Evolutionary conservation across 2,113 vertebrate genomes (phyloP).

Genomic region (Ifrita kowaldi): DNA sequence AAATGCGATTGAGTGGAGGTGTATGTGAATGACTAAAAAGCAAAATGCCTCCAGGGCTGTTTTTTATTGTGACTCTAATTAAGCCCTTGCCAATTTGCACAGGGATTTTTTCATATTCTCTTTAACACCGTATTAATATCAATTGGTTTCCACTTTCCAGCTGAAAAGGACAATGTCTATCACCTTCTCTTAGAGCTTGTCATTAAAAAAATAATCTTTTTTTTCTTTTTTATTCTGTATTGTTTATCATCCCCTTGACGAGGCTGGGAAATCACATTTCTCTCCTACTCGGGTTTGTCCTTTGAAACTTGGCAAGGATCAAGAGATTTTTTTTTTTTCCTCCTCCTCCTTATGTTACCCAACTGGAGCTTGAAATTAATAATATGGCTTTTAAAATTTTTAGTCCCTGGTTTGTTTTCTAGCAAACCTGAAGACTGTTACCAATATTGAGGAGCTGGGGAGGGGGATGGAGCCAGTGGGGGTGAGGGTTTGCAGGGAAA

Average conservation of each 20-base stretch:
- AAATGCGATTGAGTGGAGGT: background rate
- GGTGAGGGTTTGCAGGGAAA: background rate
- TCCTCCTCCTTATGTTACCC: conserved; percentile 53
- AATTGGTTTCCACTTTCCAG: conserved; percentile 42
- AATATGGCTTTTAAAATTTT: background rate
- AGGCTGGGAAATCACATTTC: conserved; percentile 51
- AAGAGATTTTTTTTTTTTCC: background rate
- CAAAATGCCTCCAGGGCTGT: conserved; percentile 63
- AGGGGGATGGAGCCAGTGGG: background rate
- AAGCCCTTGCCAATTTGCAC: conserved; percentile 74
- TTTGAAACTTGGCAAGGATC: conserved; percentile 55
- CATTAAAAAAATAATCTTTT: background rate
- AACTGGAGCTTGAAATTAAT: conserved; percentile 26
- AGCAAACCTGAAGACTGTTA: conserved; percentile 19
- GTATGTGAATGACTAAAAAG: conserved; percentile 53
- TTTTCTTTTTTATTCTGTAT: background rate
- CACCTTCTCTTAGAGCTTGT: conserved; percentile 27
- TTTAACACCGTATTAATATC: conserved; percentile 58
- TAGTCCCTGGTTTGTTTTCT: conserved; percentile 36
- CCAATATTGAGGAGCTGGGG: background rate
- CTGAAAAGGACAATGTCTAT: conserved; percentile 60
- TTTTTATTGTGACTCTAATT: conserved; percentile 67
- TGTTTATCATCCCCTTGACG: conserved; percentile 51
- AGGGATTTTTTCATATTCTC: conserved; percentile 20
- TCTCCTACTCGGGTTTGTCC: conserved; percentile 40